Percentiles rank a stretch among this genome's conserved stretches.
phyloP scores from a whole-genome alignment of 2,888 invertebrate species.

The Drosophila niveifrons region DNA sequence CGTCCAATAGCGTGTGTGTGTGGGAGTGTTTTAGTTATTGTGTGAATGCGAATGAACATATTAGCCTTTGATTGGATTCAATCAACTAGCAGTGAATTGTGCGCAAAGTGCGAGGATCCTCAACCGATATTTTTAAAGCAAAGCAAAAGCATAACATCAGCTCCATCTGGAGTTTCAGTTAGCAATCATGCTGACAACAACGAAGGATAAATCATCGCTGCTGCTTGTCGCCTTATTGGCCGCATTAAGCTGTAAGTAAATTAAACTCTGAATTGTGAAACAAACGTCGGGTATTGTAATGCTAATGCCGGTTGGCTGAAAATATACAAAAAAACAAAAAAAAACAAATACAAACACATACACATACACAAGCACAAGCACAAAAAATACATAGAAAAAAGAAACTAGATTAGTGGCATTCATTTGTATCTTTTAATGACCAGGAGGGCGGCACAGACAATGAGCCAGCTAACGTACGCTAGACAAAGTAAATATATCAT shows the following conservation, averaged over 20 bases:
- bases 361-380: too few relatives aligned
- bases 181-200: slow-evolving; percentile 62
- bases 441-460: slow-evolving; percentile 54
- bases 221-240: slow-evolving; percentile 75
- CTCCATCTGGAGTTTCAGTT: slow-evolving; percentile 49
- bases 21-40: slow-evolving; percentile 2
- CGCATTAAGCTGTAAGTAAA: slow-evolving; percentile 81
- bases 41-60: not conserved
- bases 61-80: not conserved
- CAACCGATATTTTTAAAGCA: slow-evolving; percentile 8
- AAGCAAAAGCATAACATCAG: not conserved
- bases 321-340: slow-evolving; percentile 30
- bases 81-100: slow-evolving; percentile 3
- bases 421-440: slow-evolving; percentile 56
- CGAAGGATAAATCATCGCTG: slow-evolving; percentile 70
- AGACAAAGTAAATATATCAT: slow-evolving; percentile 65
- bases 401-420: slow-evolving; percentile 63
- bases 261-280: slow-evolving; percentile 67
- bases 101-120: slow-evolving; percentile 40
- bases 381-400: slow-evolving; percentile 13
- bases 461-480: slow-evolving; percentile 13
- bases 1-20: slow-evolving; percentile 12
- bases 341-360: slow-evolving; percentile 13
- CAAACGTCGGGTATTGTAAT: slow-evolving; percentile 61
- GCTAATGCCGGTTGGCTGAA: slow-evolving; percentile 60